phyloP scores from a whole-genome alignment of 2,888 invertebrate genomes.

The Allophyes oxyacanthae region DNA sequence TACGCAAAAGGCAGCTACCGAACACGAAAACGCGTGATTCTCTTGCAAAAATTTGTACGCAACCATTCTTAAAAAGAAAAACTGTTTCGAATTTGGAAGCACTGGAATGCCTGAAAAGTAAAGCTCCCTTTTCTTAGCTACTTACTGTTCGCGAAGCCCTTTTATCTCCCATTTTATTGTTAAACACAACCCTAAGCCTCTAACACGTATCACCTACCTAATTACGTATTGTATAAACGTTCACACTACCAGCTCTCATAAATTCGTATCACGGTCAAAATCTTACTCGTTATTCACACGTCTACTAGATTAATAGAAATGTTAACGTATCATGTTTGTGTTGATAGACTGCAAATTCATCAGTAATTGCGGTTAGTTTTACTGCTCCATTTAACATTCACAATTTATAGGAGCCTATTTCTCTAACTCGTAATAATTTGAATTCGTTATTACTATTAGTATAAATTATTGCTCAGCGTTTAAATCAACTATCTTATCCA shows the following conservation, averaged over 20 bases:
- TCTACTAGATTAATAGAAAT: conserved; percentile 43
- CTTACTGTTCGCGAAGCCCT: conserved; percentile 8
- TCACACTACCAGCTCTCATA: conserved; percentile 55
- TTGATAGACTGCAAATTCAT: conserved; percentile 21
- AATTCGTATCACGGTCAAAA: conserved; percentile 60
- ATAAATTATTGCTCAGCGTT: conserved; percentile 23
- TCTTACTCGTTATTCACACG: conserved; percentile 44
- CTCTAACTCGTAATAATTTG: conserved; percentile 24
- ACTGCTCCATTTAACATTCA: conserved; percentile 4
- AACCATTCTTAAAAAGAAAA: no score
- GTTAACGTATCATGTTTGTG: conserved; percentile 16
- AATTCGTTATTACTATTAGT: conserved; percentile 17
- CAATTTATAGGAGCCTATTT: conserved; percentile 23
- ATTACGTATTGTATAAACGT: conserved; percentile 55
- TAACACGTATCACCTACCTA: conserved; percentile 55
- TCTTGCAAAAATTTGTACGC: no score
- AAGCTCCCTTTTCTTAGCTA: not conserved
- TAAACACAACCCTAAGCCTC: conserved; percentile 58
- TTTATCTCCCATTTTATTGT: conserved; percentile 18
- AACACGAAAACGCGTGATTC: no score
- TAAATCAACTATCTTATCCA: not conserved
- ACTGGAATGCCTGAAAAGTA: not conserved
- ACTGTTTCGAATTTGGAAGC: no score
- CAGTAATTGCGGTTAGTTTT: conserved; percentile 12
- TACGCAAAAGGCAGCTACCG: no score